Evolutionary conservation across 2,113 vertebrate genomes (phyloP), one percentile per base, ranked within the genome.

Genomic region (Enhydra lutris): DNA sequence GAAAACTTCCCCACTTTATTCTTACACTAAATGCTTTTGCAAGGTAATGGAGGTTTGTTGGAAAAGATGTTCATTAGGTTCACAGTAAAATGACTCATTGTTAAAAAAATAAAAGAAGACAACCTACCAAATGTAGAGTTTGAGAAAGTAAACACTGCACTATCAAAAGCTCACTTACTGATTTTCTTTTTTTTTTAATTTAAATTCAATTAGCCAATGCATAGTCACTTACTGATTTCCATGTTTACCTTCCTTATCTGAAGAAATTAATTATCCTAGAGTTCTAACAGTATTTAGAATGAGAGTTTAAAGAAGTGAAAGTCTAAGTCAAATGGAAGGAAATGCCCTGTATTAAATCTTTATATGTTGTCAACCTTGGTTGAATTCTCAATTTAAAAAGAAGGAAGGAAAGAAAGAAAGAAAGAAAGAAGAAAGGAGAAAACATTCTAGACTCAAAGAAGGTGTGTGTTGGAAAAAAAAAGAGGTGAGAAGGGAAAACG

Each of bases 31-130:
- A 96, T 95, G 18, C 39, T 95, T 26, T 26, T 81, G 13, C 42
- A 97, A 82, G 13, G 18, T 95, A 93, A 87, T 94, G 94, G 20
- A 79, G 18, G n/a, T 95, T 97, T 97, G 86, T 79, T 95, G 87
- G 45, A 73, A 95, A 96, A 31, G 73, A 93, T 85, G 61, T 10
- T 95, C 92, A 5, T 86, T 47, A 57, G 71, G 3, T 96, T 97
- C 74, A 65, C 96, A 93, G 81, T 57, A 82, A 89, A 97, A 83
- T 95, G 91, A 92, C 42, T 93, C 2, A 57, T 69, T 74, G 4
- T 93, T 95, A 73, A 29, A 59, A 87, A 76, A 78, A 31, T 31
- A 47, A 45, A 74, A 74, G 39, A 69, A 76, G 90, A 89, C 96
- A 55, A 0, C 79, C 47, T 67, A 83, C 7, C 20, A 94, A 93